Evolutionary conservation across 1,140 invertebrate species (phyloP), one percentile per base, ranked within the genome.

Genomic region (Coptotermes formosanus): DNA sequence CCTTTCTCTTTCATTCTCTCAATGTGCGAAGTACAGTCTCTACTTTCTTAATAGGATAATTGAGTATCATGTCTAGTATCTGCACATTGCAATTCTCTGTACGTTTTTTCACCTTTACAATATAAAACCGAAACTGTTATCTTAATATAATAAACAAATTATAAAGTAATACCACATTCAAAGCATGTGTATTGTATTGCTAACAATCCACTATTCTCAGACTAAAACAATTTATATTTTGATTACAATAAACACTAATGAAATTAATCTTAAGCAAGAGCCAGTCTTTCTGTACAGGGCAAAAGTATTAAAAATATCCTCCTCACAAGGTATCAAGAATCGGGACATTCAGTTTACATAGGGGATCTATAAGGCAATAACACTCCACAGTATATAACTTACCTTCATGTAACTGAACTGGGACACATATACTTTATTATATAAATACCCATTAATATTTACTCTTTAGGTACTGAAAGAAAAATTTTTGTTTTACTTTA

Each of bases 31-130:
- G 19, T 21, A 64, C 1, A 64, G 21, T 23, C n/a, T 11, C n/a
- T 30, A 30, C 16, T 75, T 64, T 75, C 64, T 75, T 75, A 75
- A 30, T 16, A 55, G 19, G 64, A 30, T 75, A 25, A 8, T 75
- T 75, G 25, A 30, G 30, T 75, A 75, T 75, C 7, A 21, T 55
- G 19, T 55, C 64, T n/a, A 30, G 64, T 75, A 30, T 75, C 14
- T 75, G 9, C 25, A 75, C 14, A 75, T 14, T 75, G 64, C n/a
- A 30, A 75, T 30, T n/a, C 2, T 75, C n/a, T 75, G 64, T 75
- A 69, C n/a, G 64, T 75, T 75, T 75, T 75, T 75, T 75, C 64
- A 75, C n/a, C 64, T 25, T 75, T 75, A 75, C 64, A 75, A 16
- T 21, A 1, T 64, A 64, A 23, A 23, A 23, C 59, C 12, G 12